phyloP scores from a whole-genome alignment of 2,888 invertebrate genomes.

The Erebia epiphron region DNA sequence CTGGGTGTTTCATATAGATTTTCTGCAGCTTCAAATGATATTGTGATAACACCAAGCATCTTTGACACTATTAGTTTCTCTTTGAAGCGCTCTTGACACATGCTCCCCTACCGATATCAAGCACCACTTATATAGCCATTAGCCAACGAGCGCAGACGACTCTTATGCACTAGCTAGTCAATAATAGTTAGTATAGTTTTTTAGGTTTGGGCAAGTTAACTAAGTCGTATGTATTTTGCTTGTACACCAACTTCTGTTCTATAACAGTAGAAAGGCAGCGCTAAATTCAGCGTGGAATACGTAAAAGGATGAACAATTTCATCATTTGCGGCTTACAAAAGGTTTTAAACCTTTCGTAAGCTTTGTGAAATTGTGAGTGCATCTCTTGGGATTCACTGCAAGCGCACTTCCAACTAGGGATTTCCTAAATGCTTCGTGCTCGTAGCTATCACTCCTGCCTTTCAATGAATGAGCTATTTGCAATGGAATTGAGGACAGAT shows the following conservation, averaged over 20 bases:
- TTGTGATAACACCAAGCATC: constrained; percentile 16
- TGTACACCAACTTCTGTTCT: background rate
- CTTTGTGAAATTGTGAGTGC: constrained; percentile 23
- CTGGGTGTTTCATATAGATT: background rate
- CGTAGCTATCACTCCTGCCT: background rate
- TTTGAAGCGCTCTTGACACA: constrained; percentile 32
- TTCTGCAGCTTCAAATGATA: constrained; percentile 34
- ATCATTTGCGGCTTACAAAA: constrained; percentile 24
- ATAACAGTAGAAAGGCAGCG: background rate
- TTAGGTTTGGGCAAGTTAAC: background rate
- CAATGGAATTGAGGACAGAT: constrained; percentile 37
- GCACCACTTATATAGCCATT: constrained; percentile 29
- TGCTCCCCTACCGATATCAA: constrained; percentile 27
- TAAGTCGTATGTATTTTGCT: constrained; percentile 3
- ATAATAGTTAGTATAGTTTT: constrained; percentile 3
- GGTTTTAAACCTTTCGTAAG: constrained; percentile 8
- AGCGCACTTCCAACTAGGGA: constrained; percentile 15
- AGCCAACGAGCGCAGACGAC: constrained; percentile 17
- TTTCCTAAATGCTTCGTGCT: constrained; percentile 24
- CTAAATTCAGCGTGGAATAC: constrained; percentile 1
- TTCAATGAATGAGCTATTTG: constrained; percentile 32
- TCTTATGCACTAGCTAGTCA: background rate
- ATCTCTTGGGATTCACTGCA: constrained; percentile 26
- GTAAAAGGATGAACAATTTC: constrained; percentile 17
- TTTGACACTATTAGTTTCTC: constrained; percentile 34